Conservation (phyloP, 2,888 invertebrate species). For the Acronicta leporina region DNA sequence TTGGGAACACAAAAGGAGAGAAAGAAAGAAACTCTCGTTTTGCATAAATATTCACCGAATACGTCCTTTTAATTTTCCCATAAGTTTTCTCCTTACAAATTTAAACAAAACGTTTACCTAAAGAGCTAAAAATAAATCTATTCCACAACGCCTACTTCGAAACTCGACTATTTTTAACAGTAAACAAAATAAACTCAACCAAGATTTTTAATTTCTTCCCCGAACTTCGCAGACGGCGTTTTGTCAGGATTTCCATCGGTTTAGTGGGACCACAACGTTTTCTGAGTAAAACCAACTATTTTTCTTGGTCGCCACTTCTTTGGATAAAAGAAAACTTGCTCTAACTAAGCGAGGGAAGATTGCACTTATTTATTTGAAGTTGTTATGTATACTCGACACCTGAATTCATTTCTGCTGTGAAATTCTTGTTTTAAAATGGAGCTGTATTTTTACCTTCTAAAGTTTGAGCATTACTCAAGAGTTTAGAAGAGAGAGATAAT, state of each 20-base stretch:
- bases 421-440: slow-evolving; percentile 25
- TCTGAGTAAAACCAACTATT: slow-evolving; percentile 58
- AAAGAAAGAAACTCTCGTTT: no score
- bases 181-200: slow-evolving; percentile 41
- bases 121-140: slow-evolving; percentile 10
- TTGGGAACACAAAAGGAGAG: no score
- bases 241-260: slow-evolving; percentile 58
- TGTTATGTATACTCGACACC: slow-evolving; percentile 43
- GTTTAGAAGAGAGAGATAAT: slow-evolving; percentile 7
- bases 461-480: slow-evolving; percentile 27
- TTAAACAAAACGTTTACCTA: background rate
- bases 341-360: slow-evolving; percentile 57
- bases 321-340: slow-evolving; percentile 61
- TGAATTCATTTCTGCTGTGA: slow-evolving; percentile 43
- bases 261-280: slow-evolving; percentile 52
- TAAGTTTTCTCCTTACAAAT: no score
- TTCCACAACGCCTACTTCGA: slow-evolving; percentile 24
- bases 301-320: slow-evolving; percentile 60
- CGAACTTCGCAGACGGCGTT: slow-evolving; percentile 63
- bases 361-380: slow-evolving; percentile 54
- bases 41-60: no score
- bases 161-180: slow-evolving; percentile 35
- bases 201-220: slow-evolving; percentile 55
- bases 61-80: no score
- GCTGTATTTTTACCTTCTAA: slow-evolving; percentile 27